Percentiles rank a stretch among this genome's conserved stretches.
Evolutionary conservation across 2,113 vertebrate genomes (phyloP).

Genomic region (Tragelaphus buxtoni): DNA sequence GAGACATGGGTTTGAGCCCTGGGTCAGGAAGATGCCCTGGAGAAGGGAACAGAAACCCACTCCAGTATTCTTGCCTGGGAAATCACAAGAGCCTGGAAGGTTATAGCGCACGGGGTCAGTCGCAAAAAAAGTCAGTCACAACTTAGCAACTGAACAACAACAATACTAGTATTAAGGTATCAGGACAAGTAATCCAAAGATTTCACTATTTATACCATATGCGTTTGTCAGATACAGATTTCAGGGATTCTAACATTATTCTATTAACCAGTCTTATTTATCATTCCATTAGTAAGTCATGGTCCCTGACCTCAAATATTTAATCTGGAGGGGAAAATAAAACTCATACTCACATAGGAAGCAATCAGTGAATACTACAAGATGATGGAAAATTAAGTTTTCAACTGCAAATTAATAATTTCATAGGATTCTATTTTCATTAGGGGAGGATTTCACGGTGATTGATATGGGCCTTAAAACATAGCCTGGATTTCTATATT

Average conservation of each 20-base stretch:
- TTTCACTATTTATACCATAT: background rate
- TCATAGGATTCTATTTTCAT: background rate
- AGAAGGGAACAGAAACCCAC: background rate
- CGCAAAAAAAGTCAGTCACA: background rate
- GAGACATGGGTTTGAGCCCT: background rate
- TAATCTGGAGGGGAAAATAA: background rate
- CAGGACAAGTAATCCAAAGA: background rate
- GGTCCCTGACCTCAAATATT: background rate
- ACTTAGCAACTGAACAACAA: background rate
- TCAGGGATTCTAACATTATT: background rate
- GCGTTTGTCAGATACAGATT: background rate
- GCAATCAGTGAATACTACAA: background rate
- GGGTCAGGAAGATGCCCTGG: background rate
- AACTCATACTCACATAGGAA: background rate
- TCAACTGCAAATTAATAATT: background rate
- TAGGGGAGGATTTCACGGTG: background rate
- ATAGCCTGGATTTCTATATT: background rate
- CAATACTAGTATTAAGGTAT: background rate
- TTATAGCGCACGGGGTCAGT: background rate
- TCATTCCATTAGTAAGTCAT: background rate
- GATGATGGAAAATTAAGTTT: background rate
- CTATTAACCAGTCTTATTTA: background rate
- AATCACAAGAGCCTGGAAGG: background rate
- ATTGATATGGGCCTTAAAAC: background rate
- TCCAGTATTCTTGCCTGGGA: rapidly evolving